These are phyloP conservation scores for Hydrozoanthus gracilis DNA, from an alignment of 92 coral and sea anemone species.

Conservation along the genomic window DNA sequence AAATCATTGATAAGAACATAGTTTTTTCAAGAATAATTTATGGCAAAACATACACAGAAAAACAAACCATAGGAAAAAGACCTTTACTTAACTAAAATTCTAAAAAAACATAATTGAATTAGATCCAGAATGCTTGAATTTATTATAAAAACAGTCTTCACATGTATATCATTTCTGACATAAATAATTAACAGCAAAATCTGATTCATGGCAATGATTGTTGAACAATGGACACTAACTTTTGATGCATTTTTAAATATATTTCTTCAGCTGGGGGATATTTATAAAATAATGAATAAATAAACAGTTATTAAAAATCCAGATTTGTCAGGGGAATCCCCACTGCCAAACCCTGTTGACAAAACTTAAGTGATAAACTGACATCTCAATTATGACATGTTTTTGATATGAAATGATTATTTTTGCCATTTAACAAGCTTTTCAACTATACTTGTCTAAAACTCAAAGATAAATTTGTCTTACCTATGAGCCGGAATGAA, in stretches of 20 bases:
- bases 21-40: not conserved
- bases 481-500: conserved; percentile 99
- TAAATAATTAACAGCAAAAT: not conserved
- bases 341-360: conserved; percentile 22
- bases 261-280: not conserved
- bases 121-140: no score
- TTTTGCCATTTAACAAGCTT: not conserved
- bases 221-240: not conserved
- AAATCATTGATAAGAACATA: not conserved
- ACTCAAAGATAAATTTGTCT: conserved; percentile 7
- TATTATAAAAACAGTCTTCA: not conserved
- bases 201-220: not conserved
- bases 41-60: not conserved
- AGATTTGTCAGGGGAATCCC: conserved; percentile 41
- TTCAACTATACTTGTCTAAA: not conserved
- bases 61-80: not conserved
- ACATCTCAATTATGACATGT: not conserved
- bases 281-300: conserved; percentile 14
- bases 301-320: not conserved
- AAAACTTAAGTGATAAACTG: not conserved
- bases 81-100: not conserved
- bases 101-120: not conserved
- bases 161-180: not conserved
- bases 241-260: not conserved
- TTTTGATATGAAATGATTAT: not conserved